Percentiles rank a stretch among this genome's conserved stretches.
Evolutionary conservation across 1,140 invertebrate genomes (phyloP).

Genomic region (Cyclina sinensis): DNA sequence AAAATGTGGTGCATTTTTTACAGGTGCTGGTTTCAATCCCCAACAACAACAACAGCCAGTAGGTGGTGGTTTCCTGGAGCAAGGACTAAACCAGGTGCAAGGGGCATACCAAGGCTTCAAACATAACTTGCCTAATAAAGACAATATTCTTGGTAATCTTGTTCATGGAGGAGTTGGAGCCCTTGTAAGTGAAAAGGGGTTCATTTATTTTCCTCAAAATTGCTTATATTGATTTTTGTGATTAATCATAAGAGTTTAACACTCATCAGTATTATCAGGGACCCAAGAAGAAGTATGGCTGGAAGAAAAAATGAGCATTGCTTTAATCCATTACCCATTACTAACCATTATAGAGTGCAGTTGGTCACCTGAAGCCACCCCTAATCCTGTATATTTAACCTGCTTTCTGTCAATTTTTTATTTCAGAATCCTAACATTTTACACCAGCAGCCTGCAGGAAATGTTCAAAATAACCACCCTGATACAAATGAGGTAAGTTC

Average conservation of each 20-base stretch:
- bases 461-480: not conserved
- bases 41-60: not conserved
- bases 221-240: not conserved
- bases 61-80: not conserved
- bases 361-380: too few relatives aligned
- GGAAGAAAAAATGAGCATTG: too few relatives aligned
- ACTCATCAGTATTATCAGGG: too few relatives aligned
- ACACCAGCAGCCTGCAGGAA: not conserved
- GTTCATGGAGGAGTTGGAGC: conserved; percentile 4
- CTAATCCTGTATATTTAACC: too few relatives aligned
- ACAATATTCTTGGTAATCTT: not conserved
- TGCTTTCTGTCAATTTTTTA: too few relatives aligned
- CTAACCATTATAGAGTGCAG: too few relatives aligned
- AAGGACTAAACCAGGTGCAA: not conserved
- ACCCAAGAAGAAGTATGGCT: not conserved
- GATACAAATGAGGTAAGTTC: not conserved
- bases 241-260: too few relatives aligned
- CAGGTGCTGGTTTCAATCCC: not conserved
- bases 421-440: not conserved
- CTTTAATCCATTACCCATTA: too few relatives aligned
- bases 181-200: conserved; percentile 14
- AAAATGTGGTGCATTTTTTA: too few relatives aligned
- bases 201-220: too few relatives aligned
- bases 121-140: not conserved
- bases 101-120: not conserved